Percentiles rank a stretch among this genome's conserved stretches.
phyloP scores from a whole-genome alignment of 2,113 vertebrate species.

The Archilochus colubris region DNA sequence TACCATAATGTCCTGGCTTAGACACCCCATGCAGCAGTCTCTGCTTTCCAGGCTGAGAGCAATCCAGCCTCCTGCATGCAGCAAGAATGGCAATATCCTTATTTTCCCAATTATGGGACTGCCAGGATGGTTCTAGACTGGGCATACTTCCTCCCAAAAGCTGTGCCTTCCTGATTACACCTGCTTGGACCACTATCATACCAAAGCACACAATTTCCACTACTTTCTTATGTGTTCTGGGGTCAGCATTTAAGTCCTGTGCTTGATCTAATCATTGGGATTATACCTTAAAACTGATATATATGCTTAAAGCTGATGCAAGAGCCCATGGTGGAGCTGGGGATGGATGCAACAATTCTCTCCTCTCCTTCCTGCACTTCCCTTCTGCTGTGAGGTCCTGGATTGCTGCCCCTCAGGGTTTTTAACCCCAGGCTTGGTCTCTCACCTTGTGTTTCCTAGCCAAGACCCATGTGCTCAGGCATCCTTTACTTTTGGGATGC shows the following conservation, averaged over 20 bases:
- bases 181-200: neutral
- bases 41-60: neutral
- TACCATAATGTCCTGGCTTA: neutral
- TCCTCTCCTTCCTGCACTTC: fast-evolving
- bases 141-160: neutral
- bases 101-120: neutral
- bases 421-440: neutral
- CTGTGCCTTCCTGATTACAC: neutral
- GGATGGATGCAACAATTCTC: fast-evolving
- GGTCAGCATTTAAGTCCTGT: neutral
- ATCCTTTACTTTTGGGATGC: neutral
- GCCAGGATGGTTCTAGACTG: neutral
- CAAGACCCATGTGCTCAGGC: neutral
- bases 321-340: neutral
- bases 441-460: neutral
- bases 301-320: neutral
- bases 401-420: neutral
- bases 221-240: fast-evolving
- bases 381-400: neutral
- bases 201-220: neutral
- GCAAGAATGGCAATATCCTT: neutral
- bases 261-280: neutral
- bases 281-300: neutral
- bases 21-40: neutral
- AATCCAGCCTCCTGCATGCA: neutral